Evolutionary conservation across 2,797 vertebrate species (phyloP), one percentile per base, ranked within the genome.

Genomic region (Remorina albescens): DNA sequence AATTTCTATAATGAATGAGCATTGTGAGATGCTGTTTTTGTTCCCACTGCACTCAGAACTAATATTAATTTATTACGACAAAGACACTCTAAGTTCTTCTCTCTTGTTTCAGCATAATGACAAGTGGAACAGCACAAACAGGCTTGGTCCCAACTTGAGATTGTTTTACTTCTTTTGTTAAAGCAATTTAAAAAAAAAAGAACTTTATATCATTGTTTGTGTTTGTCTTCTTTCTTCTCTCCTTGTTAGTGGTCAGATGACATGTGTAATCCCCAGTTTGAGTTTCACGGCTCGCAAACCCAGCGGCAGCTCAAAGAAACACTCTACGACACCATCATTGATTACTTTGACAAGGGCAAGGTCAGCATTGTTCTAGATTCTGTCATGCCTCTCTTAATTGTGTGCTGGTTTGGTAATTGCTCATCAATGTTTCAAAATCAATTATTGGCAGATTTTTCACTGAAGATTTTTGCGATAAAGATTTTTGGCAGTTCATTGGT

Each of bases 281-380:
- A 98, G 88, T 96, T 93, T 85, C 95, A 96, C 64, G 92, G 95
- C 74, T 95, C 95, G 0, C 96, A 97, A 89, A 97, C 97, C 0
- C 97, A 99, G 65, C 94, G 98, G 6, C 97, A 98, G 86, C 94
- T 99, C 79, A 99, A 99, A 86, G 98, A 99, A 87, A 94, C 89
- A 0, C 94, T 99, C 49, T 99, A 98, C 12, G 96, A 97, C 83
- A 96, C 92, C 91, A 99, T 99, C 92, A 98, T 99, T 79, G 95
- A 96, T 76, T 99, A 99, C 93, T 99, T 99, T 66, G 97, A 99
- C 94, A 97, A 98, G 94, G 98, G 98, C 89, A 99, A 99, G 97
- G 98, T 99, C 47, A 69, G 88, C 49, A 30, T 51, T 3, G 0
- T 64, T 63, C 67, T 15, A 3, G 7, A 51, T 1, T 16, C 2